A percentile compares a stretch with the other conserved stretches of the same genome.
Conservation (phyloP, 2,113 vertebrate genomes). For the Pitta sordida region DNA sequence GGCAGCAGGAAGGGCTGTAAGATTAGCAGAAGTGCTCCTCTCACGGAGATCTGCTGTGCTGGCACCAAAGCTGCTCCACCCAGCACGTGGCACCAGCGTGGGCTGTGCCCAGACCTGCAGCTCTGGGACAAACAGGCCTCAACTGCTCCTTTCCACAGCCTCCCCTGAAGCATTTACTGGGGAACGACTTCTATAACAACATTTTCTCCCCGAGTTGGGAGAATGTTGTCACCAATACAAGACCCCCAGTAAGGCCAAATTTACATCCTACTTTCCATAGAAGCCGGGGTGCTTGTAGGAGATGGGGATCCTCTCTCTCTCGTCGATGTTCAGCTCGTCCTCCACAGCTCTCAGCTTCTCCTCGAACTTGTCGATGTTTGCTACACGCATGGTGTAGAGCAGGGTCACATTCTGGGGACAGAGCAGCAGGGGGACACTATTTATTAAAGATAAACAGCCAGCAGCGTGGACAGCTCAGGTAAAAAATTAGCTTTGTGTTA, state of each 20-base stretch:
- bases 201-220: no score
- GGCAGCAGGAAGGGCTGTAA: background rate
- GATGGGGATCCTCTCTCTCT: conserved; percentile 88
- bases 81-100: background rate
- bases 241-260: background rate
- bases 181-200: no score
- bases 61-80: background rate
- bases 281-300: conserved; percentile 93
- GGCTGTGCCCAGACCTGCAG: background rate
- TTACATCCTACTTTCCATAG: conserved; percentile 87
- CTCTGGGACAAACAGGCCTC: background rate
- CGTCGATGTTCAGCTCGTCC: conserved; percentile 88
- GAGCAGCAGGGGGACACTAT: background rate
- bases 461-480: background rate
- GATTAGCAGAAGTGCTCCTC: background rate
- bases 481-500: background rate
- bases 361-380: conserved; percentile 96
- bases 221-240: background rate
- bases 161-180: fast-evolving
- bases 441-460: no score
- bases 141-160: background rate
- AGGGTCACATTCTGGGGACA: conserved; percentile 78
- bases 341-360: conserved; percentile 93
- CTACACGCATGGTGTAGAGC: conserved; percentile 92
- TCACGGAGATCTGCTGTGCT: background rate